A percentile compares a stretch with the other conserved stretches of the same genome.
Conservation (phyloP, 2,888 invertebrate species). For the Temnothorax rugatulus region DNA sequence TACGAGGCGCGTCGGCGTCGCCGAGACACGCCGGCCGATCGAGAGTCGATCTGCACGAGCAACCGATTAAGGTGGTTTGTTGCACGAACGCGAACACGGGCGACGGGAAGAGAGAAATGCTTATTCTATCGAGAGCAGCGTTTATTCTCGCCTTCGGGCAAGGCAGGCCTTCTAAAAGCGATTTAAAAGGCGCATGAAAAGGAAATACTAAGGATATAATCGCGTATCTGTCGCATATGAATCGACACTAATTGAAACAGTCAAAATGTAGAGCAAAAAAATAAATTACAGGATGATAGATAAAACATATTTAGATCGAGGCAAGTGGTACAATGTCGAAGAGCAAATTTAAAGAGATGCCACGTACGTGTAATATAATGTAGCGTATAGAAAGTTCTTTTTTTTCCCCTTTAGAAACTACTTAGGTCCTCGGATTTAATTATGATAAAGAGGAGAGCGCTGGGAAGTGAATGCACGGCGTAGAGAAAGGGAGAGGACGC, state of each 20-base stretch:
- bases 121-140: constrained; percentile 1
- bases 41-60: constrained; percentile 44
- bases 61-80: constrained; percentile 27
- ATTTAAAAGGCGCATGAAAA: not conserved
- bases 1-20: constrained; percentile 41
- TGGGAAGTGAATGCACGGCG: not conserved
- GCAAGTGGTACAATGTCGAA: not conserved
- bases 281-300: not conserved
- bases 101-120: not conserved
- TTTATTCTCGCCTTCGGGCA: constrained; percentile 29
- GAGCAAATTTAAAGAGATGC: not conserved
- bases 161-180: not conserved
- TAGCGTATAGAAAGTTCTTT: not conserved
- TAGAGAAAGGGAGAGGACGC: constrained; percentile 10
- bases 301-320: not conserved
- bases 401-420: not conserved
- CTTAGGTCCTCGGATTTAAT: not conserved
- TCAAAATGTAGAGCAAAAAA: not conserved
- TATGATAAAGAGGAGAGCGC: constrained; percentile 5
- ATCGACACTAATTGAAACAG: not conserved
- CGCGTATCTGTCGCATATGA: not conserved
- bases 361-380: not conserved
- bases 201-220: not conserved
- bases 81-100: constrained; percentile 20
- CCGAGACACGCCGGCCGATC: constrained; percentile 32